These are phyloP conservation scores for Hippoglossus hippoglossus DNA, from an alignment of 2,797 vertebrate species.

Conservation along the genomic window DNA sequence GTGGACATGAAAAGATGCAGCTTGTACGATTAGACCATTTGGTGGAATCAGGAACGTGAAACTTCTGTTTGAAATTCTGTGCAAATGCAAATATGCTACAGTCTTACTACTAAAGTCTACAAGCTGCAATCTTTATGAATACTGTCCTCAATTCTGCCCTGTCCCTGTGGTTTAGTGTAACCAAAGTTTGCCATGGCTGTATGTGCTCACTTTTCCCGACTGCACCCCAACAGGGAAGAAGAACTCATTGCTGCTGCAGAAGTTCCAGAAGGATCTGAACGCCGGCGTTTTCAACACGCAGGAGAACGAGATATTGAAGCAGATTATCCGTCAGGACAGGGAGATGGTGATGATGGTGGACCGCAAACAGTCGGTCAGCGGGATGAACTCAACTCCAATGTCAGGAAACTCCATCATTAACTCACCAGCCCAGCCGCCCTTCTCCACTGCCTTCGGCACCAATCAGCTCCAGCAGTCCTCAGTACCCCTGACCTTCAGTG, in stretches of 20 bases:
- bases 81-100: not conserved
- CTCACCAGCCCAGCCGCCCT: slow-evolving; percentile 91
- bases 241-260: slow-evolving; percentile 98
- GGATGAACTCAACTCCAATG: slow-evolving; percentile 88
- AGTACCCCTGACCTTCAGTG: slow-evolving; percentile 87
- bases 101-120: slow-evolving; percentile 30
- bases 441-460: slow-evolving; percentile 79
- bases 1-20: slow-evolving; percentile 69
- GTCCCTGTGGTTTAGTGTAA: slow-evolving; percentile 58
- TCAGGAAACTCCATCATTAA: slow-evolving; percentile 92
- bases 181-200: slow-evolving; percentile 58
- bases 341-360: slow-evolving; percentile 96
- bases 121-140: slow-evolving; percentile 66
- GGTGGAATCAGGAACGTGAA: not conserved
- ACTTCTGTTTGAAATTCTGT: not conserved
- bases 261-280: slow-evolving; percentile 99
- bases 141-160: slow-evolving; percentile 33
- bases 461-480: slow-evolving; percentile 89
- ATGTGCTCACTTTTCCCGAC: slow-evolving; percentile 71
- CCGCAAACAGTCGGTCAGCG: slow-evolving; percentile 87
- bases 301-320: slow-evolving; percentile 99
- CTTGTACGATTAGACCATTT: slow-evolving; percentile 48
- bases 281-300: slow-evolving; percentile 99
- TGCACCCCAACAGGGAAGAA: slow-evolving; percentile 92
- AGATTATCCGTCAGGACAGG: slow-evolving; percentile 98